Evolutionary conservation across 2,888 invertebrate species (phyloP).

Genomic region (Lumbricus terrestris): DNA sequence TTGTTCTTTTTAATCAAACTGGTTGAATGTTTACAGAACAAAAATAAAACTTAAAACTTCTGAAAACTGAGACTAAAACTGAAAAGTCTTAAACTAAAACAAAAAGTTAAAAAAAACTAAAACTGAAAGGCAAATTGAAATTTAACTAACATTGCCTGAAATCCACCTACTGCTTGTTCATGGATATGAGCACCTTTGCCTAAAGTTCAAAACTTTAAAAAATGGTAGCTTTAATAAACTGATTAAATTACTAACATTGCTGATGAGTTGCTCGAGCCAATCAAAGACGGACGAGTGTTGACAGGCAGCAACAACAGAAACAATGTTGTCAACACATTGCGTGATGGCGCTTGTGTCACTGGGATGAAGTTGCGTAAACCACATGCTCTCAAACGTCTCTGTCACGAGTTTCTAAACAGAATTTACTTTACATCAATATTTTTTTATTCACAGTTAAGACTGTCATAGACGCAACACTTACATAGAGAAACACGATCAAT

Average conservation of each 20-base stretch:
- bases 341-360: neutral
- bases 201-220: neutral
- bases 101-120: too few relatives aligned
- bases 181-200: neutral
- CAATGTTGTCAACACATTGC: constrained; percentile 18
- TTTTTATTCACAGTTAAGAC: too few relatives aligned
- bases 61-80: too few relatives aligned
- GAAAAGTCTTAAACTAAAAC: too few relatives aligned
- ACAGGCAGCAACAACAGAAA: neutral
- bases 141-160: too few relatives aligned
- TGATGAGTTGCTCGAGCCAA: constrained; percentile 21
- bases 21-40: too few relatives aligned
- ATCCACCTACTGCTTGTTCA: neutral
- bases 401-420: constrained; percentile 20
- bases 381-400: constrained; percentile 24
- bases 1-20: too few relatives aligned
- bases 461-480: too few relatives aligned
- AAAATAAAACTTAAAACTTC: too few relatives aligned
- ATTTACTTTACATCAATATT: neutral
- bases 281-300: constrained; percentile 3
- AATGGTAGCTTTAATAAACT: too few relatives aligned
- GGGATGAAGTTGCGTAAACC: constrained; percentile 16
- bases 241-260: constrained; percentile 17
- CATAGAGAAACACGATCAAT: neutral
- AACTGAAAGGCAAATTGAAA: too few relatives aligned